Base-by-base conservation (phyloP, 2,888 invertebrate genomes). In the Hypsopygia costalis region DNA sequence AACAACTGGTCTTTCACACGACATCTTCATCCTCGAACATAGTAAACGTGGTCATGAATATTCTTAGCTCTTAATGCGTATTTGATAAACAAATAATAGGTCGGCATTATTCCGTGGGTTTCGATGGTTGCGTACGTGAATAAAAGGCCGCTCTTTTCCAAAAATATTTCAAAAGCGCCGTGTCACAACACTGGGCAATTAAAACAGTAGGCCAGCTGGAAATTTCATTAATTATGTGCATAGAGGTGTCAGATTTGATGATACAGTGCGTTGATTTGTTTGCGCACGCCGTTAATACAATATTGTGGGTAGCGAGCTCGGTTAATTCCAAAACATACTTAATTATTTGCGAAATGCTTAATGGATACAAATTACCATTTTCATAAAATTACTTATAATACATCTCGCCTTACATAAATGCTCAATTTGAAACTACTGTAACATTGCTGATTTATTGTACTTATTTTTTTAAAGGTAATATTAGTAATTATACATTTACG, bases 151-250 rank as follows among this genome's bases (percentile, higher is more conserved):
- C 61, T 69, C 65, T 77, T 82, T 25, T 85, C 81, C 78, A 72
- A 73, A 81, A 87, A 81, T 69, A 67, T 85, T 85, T 81, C 82
- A 81, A 85, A 83, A 81, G 72, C 73, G 65, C 69, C 63, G 65
- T 83, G 82, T 83, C 82, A 83, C 79, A 86, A 87, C 82, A 78
- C 61, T 46, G 67, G 56, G 71, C 82, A 88, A 87, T 87, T 88
- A 87, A 83, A 87, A 82, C 83, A 69, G 81, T 83, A 82, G 82
- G 81, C 81, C 86, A 85, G 66, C 70, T 85, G 81, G 82, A 85
- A 83, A 83, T 82, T 79, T 81, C 75, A 77, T 85, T 87, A 85
- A 86, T 88, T 86, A 86, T 75, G 76, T 74, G 76, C 72, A 54
- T 60, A 62, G 67, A 62, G 62, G 71, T 69, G 74, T 73, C 71